Percentiles rank a stretch among this genome's conserved stretches.
phyloP scores from a whole-genome alignment of 2,797 vertebrate genomes.

The Margarornis squamiger region DNA sequence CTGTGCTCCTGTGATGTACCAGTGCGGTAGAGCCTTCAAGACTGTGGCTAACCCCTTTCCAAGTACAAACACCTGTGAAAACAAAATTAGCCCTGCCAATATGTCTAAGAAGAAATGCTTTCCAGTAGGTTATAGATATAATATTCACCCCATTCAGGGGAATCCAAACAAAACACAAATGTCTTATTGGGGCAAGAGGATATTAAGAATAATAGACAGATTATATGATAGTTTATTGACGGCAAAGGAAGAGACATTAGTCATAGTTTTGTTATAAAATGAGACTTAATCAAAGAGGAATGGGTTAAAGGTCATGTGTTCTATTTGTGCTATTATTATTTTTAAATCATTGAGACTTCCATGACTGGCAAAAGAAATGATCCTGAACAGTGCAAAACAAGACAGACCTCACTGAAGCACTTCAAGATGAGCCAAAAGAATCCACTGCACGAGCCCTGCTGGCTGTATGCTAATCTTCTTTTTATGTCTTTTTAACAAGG shows the following conservation, averaged over 20 bases:
- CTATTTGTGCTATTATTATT: slow-evolving; percentile 81
- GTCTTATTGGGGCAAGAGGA: slow-evolving; percentile 83
- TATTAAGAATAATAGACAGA: slow-evolving; percentile 84
- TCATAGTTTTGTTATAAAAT: slow-evolving; percentile 81
- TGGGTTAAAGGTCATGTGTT: slow-evolving; percentile 79
- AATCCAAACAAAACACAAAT: slow-evolving; percentile 91
- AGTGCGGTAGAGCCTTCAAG: slow-evolving; percentile 86
- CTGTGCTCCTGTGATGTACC: slow-evolving; percentile 79
- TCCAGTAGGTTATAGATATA: slow-evolving; percentile 93
- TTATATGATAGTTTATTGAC: slow-evolving; percentile 77
- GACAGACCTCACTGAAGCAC: slow-evolving; percentile 81
- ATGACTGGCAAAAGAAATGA: slow-evolving; percentile 85
- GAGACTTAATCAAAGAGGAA: slow-evolving; percentile 81
- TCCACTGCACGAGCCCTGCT: slow-evolving; percentile 67
- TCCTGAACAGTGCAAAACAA: slow-evolving; percentile 83
- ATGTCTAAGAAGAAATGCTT: slow-evolving; percentile 84
- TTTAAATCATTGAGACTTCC: slow-evolving; percentile 78
- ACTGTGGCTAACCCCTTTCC: slow-evolving; percentile 87
- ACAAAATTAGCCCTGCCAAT: slow-evolving; percentile 86
- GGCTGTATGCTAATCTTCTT: slow-evolving; percentile 75
- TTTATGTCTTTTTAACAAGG: slow-evolving; percentile 67
- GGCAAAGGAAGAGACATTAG: slow-evolving; percentile 78
- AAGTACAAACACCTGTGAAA: slow-evolving; percentile 98
- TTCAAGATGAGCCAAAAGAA: slow-evolving; percentile 85
- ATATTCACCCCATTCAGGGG: slow-evolving; percentile 86